Evolutionary conservation across 2,888 invertebrate genomes (phyloP), one percentile per base, ranked within the genome.

Genomic region (Dryobotodes eremita): DNA sequence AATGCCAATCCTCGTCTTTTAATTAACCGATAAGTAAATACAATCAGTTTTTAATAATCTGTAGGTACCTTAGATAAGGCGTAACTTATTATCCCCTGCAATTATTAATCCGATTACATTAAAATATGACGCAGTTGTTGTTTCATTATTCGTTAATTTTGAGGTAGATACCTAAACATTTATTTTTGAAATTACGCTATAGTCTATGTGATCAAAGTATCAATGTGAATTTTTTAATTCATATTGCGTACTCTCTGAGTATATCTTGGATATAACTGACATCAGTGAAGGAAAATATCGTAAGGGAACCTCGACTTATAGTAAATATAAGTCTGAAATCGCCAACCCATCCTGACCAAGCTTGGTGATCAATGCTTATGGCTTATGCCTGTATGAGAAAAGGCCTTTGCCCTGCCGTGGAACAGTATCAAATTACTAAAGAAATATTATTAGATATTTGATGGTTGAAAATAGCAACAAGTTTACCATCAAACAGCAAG

Each of bases 71-170:
- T 15, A 46, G 77, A 79, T 79, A 61, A 76, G 17, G 4, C 4
- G 11, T 31, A 20, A n/a, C 2, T 3, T 65, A 46, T 68, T 59
- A 79, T 80, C 83, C 66, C 83, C 77, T 68, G 77, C 83, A 77
- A 31, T 36, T 61, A 3, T 55, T 62, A 80, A 80, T 77, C 80
- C 26, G 53, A 77, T 83, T 68, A 66, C 5, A 20, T 55, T 55
- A 62, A 36, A 26, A 46, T 66, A 23, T 59, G 57, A 36, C 82
- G 53, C 55, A 46, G 6, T 20, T 73, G 74, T 80, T 81, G 26
- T 8, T 71, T 61, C 20, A 46, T 26, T 50, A 15, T 31, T 59
- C 4, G 46, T 46, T 80, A 11, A 72, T 0, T 31, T 55, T 2
- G 20, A 42, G 42, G 42, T 42, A 42, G 6, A 6, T 50, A 50